Evolutionary conservation across 2,888 invertebrate genomes (phyloP).

Genomic region (Eupelmus urozonus): DNA sequence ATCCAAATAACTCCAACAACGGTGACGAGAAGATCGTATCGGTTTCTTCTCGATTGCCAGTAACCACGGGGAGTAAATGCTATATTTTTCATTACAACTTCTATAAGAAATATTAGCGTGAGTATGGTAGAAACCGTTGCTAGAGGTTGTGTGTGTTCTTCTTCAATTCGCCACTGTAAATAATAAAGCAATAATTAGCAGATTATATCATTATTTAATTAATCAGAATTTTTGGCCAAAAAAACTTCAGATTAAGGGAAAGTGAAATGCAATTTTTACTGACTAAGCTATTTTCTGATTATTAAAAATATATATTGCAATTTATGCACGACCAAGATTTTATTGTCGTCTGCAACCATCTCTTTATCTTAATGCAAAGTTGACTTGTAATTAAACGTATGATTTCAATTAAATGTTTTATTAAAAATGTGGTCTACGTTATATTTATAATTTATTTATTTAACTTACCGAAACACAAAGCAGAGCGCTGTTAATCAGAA

Average conservation of each 20-base stretch:
- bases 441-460: background rate
- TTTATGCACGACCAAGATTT: too few relatives aligned
- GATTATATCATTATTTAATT: background rate
- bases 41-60: conserved; percentile 97
- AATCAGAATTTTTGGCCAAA: too few relatives aligned
- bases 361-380: too few relatives aligned
- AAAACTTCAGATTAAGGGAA: too few relatives aligned
- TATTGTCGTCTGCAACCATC: too few relatives aligned
- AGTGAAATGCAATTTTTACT: too few relatives aligned
- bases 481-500: conserved; percentile 94
- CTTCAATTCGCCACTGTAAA: conserved; percentile 93
- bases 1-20: conserved; percentile 98
- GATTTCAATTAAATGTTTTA: too few relatives aligned
- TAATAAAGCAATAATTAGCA: too few relatives aligned
- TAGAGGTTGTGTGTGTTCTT: conserved; percentile 87
- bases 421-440: background rate
- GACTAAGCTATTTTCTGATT: too few relatives aligned
- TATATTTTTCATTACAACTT: conserved; percentile 98
- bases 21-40: conserved; percentile 98
- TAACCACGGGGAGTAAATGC: conserved; percentile 99
- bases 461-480: conserved; percentile 91
- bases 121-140: conserved; percentile 93
- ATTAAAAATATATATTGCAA: too few relatives aligned
- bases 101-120: conserved; percentile 95
- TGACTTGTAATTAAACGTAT: background rate